These are phyloP conservation scores for Rhorus exstirpatorius DNA, from an alignment of 2,888 invertebrate species.

Conservation along the genomic window DNA sequence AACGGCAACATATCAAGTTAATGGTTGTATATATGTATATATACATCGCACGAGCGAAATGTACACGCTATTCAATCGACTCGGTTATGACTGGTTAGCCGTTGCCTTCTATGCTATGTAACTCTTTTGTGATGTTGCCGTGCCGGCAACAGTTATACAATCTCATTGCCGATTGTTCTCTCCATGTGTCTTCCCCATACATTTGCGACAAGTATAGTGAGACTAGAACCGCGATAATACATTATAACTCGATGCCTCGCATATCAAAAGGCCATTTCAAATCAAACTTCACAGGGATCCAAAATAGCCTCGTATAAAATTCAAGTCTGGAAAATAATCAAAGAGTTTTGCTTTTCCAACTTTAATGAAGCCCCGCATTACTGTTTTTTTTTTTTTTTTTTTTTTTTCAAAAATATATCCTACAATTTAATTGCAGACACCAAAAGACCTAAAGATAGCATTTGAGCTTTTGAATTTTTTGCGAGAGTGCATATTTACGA, in stretches of 20 bases:
- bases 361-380: not conserved
- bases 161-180: conserved; percentile 21
- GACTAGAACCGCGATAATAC: conserved; percentile 2
- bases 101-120: not conserved
- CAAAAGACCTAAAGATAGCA: not conserved
- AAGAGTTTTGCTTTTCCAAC: not conserved
- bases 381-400: not conserved
- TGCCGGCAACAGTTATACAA: conserved; percentile 56
- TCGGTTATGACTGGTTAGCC: not conserved
- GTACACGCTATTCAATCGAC: conserved; percentile 50
- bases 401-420: not conserved
- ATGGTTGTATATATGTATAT: conserved; percentile 47
- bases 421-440: too few species aligned
- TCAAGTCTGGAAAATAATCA: conserved; percentile 7
- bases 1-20: conserved; percentile 55
- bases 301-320: not conserved
- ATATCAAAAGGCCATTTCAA: not conserved
- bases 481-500: not conserved
- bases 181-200: not conserved
- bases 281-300: conserved; percentile 39
- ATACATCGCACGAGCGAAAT: conserved; percentile 35
- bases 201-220: not conserved
- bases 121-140: conserved; percentile 26
- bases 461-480: not conserved
- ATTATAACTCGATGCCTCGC: not conserved